These are phyloP conservation scores for Drosophila parthenogenetica DNA, from an alignment of 2,888 invertebrate species.

Conservation along the genomic window DNA sequence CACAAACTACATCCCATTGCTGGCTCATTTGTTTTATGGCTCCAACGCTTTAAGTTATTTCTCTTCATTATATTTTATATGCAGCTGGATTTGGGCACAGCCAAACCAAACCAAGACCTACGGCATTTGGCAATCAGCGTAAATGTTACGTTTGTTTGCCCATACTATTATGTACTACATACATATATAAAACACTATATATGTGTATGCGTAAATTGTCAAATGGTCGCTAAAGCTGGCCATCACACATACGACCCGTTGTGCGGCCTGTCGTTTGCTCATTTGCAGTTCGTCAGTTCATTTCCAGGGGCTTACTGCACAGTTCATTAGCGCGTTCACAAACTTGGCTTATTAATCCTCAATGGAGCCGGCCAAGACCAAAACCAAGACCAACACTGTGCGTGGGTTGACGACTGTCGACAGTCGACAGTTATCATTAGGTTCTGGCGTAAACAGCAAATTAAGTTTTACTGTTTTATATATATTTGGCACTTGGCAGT, in stretches of 20 bases:
- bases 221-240: slow-evolving; percentile 57
- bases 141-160: slow-evolving; percentile 69
- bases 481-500: slow-evolving; percentile 51
- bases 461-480: slow-evolving; percentile 75
- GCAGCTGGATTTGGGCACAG: slow-evolving; percentile 30
- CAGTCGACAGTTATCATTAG: slow-evolving; percentile 71
- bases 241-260: slow-evolving; percentile 69
- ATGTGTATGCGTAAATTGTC: slow-evolving; percentile 52
- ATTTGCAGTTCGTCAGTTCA: slow-evolving; percentile 68
- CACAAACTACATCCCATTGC: slow-evolving; percentile 71
- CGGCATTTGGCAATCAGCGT: slow-evolving; percentile 75
- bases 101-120: slow-evolving; percentile 36
- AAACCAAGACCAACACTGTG: too few relatives aligned
- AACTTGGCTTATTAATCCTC: slow-evolving; percentile 77
- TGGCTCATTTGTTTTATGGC: slow-evolving; percentile 76
- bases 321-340: slow-evolving; percentile 70
- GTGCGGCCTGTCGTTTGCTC: slow-evolving; percentile 38
- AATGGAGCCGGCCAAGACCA: too few relatives aligned
- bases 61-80: slow-evolving; percentile 78
- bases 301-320: slow-evolving; percentile 64
- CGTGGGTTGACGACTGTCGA: too few relatives aligned
- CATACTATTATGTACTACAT: slow-evolving; percentile 51
- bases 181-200: not conserved
- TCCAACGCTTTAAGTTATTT: slow-evolving; percentile 76
- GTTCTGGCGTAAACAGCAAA: slow-evolving; percentile 70